Conservation (phyloP, 2,888 invertebrate genomes). For the Lycaena phlaeas region DNA sequence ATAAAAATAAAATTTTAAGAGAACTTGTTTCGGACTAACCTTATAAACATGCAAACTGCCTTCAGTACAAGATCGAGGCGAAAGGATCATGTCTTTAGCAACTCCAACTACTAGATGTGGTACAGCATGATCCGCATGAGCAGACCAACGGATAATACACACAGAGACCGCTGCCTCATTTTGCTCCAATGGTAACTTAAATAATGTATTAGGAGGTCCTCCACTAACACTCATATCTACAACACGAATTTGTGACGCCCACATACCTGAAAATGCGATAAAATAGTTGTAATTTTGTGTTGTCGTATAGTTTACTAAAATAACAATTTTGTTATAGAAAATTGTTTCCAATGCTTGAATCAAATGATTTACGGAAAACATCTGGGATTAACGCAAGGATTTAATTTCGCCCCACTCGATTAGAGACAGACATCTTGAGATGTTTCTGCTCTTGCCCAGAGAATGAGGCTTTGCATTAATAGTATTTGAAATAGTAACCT, state of each 20-base stretch:
- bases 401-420: conserved; percentile 63
- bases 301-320: background rate
- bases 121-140: conserved; percentile 53
- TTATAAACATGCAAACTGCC: conserved; percentile 93
- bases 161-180: conserved; percentile 96
- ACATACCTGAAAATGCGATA: conserved; percentile 77
- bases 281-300: background rate
- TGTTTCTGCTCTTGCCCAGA: conserved; percentile 67
- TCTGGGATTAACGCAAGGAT: conserved; percentile 68
- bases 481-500: conserved; percentile 11
- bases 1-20: background rate
- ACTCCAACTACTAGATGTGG: conserved; percentile 88
- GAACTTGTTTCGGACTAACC: conserved; percentile 39
- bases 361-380: conserved; percentile 56
- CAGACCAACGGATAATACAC: conserved; percentile 85
- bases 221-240: conserved; percentile 82
- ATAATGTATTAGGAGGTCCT: conserved; percentile 80
- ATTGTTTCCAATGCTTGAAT: conserved; percentile 64
- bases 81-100: conserved; percentile 90
- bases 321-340: background rate
- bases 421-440: conserved; percentile 53
- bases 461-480: conserved; percentile 44
- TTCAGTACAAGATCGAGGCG: conserved; percentile 86
- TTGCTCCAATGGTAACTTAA: conserved; percentile 88
- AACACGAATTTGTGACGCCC: conserved; percentile 93